These are phyloP conservation scores for Aricia artaxerxes DNA, from an alignment of 2,888 invertebrate genomes.

Conservation along the genomic window DNA sequence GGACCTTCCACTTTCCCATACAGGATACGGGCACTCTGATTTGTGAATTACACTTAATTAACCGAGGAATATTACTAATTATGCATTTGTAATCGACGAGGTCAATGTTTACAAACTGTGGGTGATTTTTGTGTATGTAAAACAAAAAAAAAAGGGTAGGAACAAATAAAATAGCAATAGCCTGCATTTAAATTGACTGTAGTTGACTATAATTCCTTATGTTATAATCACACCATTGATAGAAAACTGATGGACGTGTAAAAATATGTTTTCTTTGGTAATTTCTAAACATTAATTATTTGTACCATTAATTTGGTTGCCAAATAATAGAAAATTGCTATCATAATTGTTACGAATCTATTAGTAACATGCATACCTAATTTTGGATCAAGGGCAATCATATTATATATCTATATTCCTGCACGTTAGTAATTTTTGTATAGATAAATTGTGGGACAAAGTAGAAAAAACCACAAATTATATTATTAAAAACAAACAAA, in stretches of 20 bases:
- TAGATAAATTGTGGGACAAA: background rate
- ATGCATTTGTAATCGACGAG: constrained; percentile 38
- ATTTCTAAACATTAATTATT: too few species aligned
- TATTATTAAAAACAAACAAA: background rate
- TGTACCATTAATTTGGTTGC: too few species aligned
- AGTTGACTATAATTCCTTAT: too few species aligned
- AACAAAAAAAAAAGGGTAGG: background rate
- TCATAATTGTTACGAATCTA: too few species aligned
- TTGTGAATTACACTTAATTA: constrained; percentile 75
- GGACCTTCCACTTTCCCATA: constrained; percentile 71
- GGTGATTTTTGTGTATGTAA: background rate
- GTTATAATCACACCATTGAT: too few species aligned
- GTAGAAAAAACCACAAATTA: background rate
- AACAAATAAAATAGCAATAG: background rate
- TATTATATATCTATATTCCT: background rate
- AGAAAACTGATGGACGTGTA: too few species aligned
- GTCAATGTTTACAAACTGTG: constrained; percentile 30
- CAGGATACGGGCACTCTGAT: constrained; percentile 77
- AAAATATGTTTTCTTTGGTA: too few species aligned
- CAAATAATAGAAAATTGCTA: too few species aligned
- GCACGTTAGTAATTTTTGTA: background rate
- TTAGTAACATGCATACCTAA: too few species aligned
- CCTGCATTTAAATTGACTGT: too few species aligned
- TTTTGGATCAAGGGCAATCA: too few species aligned
- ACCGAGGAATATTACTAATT: constrained; percentile 52